Base-by-base conservation (phyloP, 1,140 invertebrate genomes). In the Drosophila sechellia region DNA sequence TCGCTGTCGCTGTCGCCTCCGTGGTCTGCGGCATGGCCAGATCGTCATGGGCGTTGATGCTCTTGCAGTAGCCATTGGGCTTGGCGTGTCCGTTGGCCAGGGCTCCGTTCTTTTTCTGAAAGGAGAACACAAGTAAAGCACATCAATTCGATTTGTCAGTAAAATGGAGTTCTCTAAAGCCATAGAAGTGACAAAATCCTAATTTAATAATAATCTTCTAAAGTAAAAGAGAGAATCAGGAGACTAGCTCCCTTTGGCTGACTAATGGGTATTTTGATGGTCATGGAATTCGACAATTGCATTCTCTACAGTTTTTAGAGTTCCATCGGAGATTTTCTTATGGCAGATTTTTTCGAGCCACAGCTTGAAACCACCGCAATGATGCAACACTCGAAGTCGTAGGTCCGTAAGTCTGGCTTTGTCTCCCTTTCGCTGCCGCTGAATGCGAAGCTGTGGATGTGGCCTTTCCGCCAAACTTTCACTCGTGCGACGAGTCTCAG, bases 31-130 rank as follows among this genome's bases (percentile, higher is more conserved):
- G 86, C 85, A 81, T 54, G 56, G 65, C 64, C 45, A 90, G 71
- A 77, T 90, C 85, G n/a, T 89, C 85, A 53, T 89, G 85, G 45
- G 85, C 85, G 48, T 85, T 90, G 70, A 90, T 90, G 56, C 85
- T 89, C 74, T 90, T 90, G 61, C 85, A 89, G 63, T 81, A 89
- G 45, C 85, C 85, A 22, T 90, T 90, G 39, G 81, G 78, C 35
- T 77, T 90, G 45, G 85, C 78, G 12, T 90, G 71, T 60, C 87
- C 87, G 17, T 78, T 90, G 46, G 79, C 80, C 60, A 78, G 50
- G 43, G 52, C 53, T 6, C 66, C 74, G 20, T 87, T 80, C 57
- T 84, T 84, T 45, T 81, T 85, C 84, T 90, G 49, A 2, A 89
- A 89, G 3, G 5, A 25, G 5, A 3, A 4, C 10, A 4, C 10